Base-by-base conservation (phyloP, 2,797 vertebrate species). In the Momotus momota region DNA sequence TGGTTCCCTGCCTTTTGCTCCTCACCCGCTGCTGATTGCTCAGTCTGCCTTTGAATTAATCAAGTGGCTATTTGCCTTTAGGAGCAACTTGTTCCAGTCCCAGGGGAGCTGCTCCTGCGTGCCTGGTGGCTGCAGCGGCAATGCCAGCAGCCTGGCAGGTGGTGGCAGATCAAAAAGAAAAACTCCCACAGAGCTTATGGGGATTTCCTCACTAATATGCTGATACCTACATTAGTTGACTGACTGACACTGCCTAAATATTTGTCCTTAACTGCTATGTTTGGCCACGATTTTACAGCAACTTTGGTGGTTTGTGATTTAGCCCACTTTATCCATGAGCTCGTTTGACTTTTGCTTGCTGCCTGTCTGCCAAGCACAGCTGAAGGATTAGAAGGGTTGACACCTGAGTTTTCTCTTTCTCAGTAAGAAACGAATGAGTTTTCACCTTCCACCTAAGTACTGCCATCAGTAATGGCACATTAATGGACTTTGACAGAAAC, bases 161-260 rank as follows among this genome's bases (percentile, higher is more conserved):
- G 69, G 51, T 87, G 54, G 80, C 73, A 84, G 86, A 95, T 95
- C 96, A 97, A 95, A 96, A 92, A 38, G 81, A 62, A 88, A 96
- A 90, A 54, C 91, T 96, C 93, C 86, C 91, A 70, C 74, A 66
- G 67, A 91, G 91, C 72, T 83, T 74, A 77, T 92, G 95, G 92
- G 78, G 90, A 91, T 78, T 87, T 94, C 94, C 85, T 96, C 75
- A 86, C 64, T 84, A 88, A 96, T 96, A 94, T 94, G 90, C 72
- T 96, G 96, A 95, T 96, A 93, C 90, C 93, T 95, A 96, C 91
- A 60, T 88, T 90, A 95, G 86, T 77, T 93, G 84, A 85, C 87
- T 97, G 95, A 93, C 96, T 95, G 95, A 96, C 94, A 94, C 61
- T 94, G 92, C 94, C 93, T 93, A 97, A 96, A 97, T 96, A 96